Evolutionary conservation across 2,113 vertebrate genomes (phyloP), one percentile per base, ranked within the genome.

Genomic region (Oryzias javanicus): DNA sequence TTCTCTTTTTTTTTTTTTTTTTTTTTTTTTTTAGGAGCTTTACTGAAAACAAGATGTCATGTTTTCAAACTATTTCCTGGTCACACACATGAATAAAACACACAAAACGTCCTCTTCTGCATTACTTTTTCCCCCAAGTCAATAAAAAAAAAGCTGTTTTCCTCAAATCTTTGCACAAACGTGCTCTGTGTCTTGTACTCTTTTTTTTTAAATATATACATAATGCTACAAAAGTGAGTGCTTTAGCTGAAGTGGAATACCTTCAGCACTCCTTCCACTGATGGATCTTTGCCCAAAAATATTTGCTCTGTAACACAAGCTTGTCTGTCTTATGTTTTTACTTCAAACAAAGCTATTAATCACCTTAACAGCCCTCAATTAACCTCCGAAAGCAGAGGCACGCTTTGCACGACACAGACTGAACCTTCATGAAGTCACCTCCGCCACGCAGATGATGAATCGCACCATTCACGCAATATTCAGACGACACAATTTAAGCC

Each of bases 291-390:
- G 55, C 15, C 19, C 41, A 81, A 92, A 92, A 92, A 91, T 91
- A 92, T 94, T 95, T 92, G 83, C 88, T 88, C 90, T 90, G 92
- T 92, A 94, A 96, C 90, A 88, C 79, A 89, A 92, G 79, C 75
- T 83, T 76, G 79, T 89, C 85, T 86, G 88, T 92, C 87, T 90
- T 90, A 86, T 94, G 93, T 94, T 94, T 94, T 93, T 84, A 92
- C 88, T 93, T 86, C 89, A 94, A 93, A 92, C 87, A 91, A 86
- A 88, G 88, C 92, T 91, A 94, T 96, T 94, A 93, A 94, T 95
- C 93, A 94, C 88, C 76, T 84, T 93, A 94, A 95, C 94, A 89
- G 84, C 88, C 89, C 89, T 78, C 87, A 91, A 91, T 92, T 91
- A 91, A 91, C 89, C 88, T 78, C 64, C 64, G 65, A 64, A 80